Evolutionary conservation across 2,888 invertebrate species (phyloP).

Genomic region (Erebia epiphron): DNA sequence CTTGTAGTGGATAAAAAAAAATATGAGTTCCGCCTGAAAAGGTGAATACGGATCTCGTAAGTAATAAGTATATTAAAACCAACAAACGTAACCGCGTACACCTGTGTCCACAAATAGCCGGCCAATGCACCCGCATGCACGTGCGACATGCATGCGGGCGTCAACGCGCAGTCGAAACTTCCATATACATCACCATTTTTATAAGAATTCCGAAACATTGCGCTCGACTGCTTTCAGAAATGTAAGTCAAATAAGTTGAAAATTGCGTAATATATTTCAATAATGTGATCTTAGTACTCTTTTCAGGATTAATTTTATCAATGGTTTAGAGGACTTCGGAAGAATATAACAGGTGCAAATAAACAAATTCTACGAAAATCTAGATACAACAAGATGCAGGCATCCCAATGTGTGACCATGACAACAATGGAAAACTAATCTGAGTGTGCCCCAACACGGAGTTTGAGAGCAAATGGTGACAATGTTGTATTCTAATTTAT

Average conservation of each 20-base stretch:
- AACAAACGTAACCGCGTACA: neutral
- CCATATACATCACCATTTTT: neutral
- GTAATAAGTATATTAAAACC: neutral
- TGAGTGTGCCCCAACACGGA: no score
- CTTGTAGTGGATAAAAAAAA: no score
- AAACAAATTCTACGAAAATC: no score
- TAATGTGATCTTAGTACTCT: neutral
- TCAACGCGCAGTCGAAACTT: neutral
- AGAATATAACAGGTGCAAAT: neutral
- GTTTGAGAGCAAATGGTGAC: no score
- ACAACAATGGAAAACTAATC: no score
- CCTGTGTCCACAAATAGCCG: conserved; percentile 14
- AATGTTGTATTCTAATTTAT: no score
- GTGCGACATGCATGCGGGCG: neutral
- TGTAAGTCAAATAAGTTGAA: neutral
- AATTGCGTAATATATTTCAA: neutral
- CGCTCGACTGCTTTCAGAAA: neutral
- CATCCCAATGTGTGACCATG: no score
- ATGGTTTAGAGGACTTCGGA: neutral
- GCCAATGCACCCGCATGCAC: conserved; percentile 17
- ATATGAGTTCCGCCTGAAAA: neutral
- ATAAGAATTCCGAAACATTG: neutral
- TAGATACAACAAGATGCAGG: no score
- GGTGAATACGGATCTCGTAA: neutral
- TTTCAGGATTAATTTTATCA: neutral